phyloP scores from a whole-genome alignment of 2,888 invertebrate genomes.

The Orthosia incerta region DNA sequence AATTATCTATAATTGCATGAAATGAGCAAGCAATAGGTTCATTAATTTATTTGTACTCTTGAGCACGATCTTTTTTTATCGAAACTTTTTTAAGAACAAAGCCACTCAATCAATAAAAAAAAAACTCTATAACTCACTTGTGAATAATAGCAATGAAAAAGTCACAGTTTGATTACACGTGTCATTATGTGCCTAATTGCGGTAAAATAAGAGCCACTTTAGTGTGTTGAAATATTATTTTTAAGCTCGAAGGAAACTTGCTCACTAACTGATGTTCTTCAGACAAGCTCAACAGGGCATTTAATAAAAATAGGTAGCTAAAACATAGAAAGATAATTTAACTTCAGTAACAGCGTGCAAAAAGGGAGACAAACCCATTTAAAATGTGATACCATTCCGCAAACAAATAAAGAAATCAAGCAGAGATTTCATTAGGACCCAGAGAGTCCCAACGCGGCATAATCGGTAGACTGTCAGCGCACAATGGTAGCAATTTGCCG shows the following conservation, averaged over 20 bases:
- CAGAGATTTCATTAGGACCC: slow-evolving; percentile 62
- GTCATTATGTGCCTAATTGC: too few relatives aligned
- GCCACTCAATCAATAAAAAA: too few relatives aligned
- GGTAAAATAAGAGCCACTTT: too few relatives aligned
- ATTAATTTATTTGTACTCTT: too few relatives aligned
- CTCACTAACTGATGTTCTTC: background rate
- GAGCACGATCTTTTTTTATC: too few relatives aligned
- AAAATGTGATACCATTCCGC: slow-evolving; percentile 43
- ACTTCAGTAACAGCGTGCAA: slow-evolving; percentile 11
- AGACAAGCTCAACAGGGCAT: background rate
- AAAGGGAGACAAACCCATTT: slow-evolving; percentile 26
- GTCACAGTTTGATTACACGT: too few relatives aligned
- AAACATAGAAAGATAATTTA: slow-evolving; percentile 7
- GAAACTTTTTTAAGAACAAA: too few relatives aligned
- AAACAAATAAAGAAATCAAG: slow-evolving; percentile 63
- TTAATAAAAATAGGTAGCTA: background rate
- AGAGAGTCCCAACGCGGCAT: slow-evolving; percentile 55
- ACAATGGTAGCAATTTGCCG: slow-evolving; percentile 86
- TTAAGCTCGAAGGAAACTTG: background rate
- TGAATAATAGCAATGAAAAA: too few relatives aligned
- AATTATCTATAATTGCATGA: too few relatives aligned
- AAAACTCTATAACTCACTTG: too few relatives aligned
- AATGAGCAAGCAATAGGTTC: too few relatives aligned
- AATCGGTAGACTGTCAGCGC: slow-evolving; percentile 68
- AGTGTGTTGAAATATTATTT: too few relatives aligned